Evolutionary conservation across 1,140 invertebrate genomes (phyloP).

Genomic region (Capitella teleta): DNA sequence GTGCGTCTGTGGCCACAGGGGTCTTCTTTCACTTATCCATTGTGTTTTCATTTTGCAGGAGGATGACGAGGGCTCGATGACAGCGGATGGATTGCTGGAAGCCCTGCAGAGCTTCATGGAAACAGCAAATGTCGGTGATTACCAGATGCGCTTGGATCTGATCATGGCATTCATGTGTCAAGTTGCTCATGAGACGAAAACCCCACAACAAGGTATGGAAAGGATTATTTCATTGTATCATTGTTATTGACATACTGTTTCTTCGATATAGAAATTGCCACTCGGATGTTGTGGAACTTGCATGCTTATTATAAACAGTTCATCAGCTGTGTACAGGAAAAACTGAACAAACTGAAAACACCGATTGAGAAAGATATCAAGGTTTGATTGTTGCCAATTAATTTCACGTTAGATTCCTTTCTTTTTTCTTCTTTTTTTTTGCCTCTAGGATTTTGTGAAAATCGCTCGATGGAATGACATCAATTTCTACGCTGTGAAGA

Average conservation of each 20-base stretch:
- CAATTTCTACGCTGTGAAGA: slow-evolving; percentile 85
- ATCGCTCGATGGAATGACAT: slow-evolving; percentile 93
- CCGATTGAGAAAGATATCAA: slow-evolving; percentile 85
- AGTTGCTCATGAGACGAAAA: slow-evolving; percentile 32
- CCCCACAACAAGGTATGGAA: neutral
- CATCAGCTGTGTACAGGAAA: slow-evolving; percentile 48
- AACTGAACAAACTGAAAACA: slow-evolving; percentile 49
- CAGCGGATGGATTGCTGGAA: neutral
- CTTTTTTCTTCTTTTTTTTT: slow-evolving; percentile 5
- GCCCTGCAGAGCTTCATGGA: slow-evolving; percentile 71
- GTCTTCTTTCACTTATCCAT: neutral
- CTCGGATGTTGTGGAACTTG: slow-evolving; percentile 67
- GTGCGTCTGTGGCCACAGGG: neutral
- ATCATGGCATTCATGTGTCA: slow-evolving; percentile 68
- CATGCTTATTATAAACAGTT: slow-evolving; percentile 79
- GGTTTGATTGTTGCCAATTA: too few species aligned
- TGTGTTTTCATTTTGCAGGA: neutral
- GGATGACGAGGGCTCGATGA: neutral
- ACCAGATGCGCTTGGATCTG: slow-evolving; percentile 62
- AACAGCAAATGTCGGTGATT: slow-evolving; percentile 71
- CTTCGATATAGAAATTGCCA: slow-evolving; percentile 19
- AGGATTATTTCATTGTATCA: neutral
- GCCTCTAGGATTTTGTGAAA: slow-evolving; percentile 69
- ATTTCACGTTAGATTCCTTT: too few species aligned
- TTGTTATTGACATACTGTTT: neutral